Evolutionary conservation across 2,797 vertebrate species (phyloP).

Genomic region (Anabacerthia variegaticeps): DNA sequence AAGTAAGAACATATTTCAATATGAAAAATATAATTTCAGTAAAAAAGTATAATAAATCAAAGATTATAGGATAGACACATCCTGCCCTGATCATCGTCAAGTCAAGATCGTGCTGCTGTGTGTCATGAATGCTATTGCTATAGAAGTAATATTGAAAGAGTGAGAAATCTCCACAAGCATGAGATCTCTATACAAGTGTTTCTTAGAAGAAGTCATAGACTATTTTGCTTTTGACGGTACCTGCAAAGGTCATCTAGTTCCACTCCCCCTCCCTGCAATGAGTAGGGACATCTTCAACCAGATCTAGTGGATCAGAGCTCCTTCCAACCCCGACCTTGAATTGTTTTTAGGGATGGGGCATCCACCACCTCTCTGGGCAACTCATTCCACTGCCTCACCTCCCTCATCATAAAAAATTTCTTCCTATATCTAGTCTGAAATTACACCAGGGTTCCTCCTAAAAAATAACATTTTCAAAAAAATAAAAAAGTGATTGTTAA

Average conservation of each 20-base stretch:
- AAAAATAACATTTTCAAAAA: neutral
- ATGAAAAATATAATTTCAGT: neutral
- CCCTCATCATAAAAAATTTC: neutral
- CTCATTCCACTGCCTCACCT: neutral
- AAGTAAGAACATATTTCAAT: neutral
- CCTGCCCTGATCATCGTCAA: neutral
- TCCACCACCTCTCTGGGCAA: neutral
- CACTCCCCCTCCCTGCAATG: fast-evolving
- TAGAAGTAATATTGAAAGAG: neutral
- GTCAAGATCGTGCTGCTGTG: neutral
- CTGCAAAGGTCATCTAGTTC: neutral
- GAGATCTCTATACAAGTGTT: neutral
- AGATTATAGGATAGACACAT: neutral
- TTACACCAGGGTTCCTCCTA: neutral
- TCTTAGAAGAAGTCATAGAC: neutral
- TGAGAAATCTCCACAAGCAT: neutral
- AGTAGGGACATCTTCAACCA: neutral
- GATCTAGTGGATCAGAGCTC: neutral
- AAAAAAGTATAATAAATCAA: neutral
- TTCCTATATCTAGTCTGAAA: neutral
- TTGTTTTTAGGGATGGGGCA: neutral
- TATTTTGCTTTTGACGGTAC: neutral
- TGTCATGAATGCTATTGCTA: neutral
- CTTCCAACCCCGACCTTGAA: neutral
- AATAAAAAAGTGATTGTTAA: neutral